Evolutionary conservation across 2,113 vertebrate genomes (phyloP).

Genomic region (Scortum barcoo): DNA sequence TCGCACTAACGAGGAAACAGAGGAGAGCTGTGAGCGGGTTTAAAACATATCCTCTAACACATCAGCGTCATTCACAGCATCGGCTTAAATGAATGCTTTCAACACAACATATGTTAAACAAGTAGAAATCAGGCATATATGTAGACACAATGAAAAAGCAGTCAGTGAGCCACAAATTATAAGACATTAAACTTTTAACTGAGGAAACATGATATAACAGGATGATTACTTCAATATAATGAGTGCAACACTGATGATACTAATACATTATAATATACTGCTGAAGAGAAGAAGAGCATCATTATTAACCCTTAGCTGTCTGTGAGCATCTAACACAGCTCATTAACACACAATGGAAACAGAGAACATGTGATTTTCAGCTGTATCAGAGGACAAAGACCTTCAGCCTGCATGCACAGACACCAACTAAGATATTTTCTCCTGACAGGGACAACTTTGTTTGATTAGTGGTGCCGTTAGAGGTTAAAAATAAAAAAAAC

Average conservation of each 20-base stretch:
- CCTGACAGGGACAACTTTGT: no score
- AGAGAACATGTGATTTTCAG: fast-evolving
- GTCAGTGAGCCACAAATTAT: not conserved
- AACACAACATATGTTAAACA: not conserved
- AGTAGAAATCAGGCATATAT: not conserved
- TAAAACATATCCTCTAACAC: not conserved
- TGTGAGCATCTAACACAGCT: not conserved
- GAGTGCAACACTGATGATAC: not conserved
- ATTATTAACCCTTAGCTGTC: not conserved
- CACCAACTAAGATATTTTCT: not conserved
- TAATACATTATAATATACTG: not conserved
- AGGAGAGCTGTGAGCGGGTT: not conserved
- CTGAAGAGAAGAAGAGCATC: not conserved
- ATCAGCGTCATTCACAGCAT: fast-evolving
- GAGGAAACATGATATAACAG: not conserved
- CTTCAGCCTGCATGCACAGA: not conserved
- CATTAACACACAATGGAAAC: slow-evolving; percentile 32
- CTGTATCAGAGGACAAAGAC: fast-evolving
- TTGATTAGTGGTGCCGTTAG: not conserved
- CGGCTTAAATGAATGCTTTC: not conserved
- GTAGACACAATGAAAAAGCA: not conserved
- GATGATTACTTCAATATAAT: not conserved
- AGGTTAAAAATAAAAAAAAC: not conserved
- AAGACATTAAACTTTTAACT: not conserved
- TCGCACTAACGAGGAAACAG: not conserved